A percentile compares a stretch with the other conserved stretches of the same genome.
These are phyloP conservation scores for Zapornia atra DNA, from an alignment of 2,113 vertebrate genomes.

Conservation along the genomic window DNA sequence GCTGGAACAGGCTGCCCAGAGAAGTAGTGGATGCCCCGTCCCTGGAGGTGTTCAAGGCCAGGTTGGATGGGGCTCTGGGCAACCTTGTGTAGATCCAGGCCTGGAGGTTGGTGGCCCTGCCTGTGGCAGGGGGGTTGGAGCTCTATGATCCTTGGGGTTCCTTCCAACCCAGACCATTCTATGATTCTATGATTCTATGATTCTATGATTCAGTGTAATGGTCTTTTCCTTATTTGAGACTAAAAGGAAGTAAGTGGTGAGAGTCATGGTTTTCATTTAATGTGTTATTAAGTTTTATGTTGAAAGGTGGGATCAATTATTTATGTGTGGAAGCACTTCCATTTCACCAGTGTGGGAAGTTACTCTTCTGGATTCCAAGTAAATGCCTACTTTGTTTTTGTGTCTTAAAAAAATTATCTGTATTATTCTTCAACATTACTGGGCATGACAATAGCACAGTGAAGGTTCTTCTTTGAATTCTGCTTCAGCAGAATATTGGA, in stretches of 20 bases:
- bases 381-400: neutral
- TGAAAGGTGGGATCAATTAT: neutral
- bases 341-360: neutral
- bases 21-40: too few species aligned
- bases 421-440: neutral
- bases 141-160: too few species aligned
- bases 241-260: neutral
- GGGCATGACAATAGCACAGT: neutral
- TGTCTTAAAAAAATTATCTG: neutral
- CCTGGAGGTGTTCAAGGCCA: too few species aligned
- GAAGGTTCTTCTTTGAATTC: neutral
- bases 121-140: too few species aligned
- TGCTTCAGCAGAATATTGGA: neutral
- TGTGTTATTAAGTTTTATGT: neutral
- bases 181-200: too few species aligned
- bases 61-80: too few species aligned
- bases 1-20: too few species aligned
- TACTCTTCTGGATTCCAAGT: neutral
- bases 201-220: neutral
- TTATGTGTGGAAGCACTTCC: neutral
- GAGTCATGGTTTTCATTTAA: neutral
- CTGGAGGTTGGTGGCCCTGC: too few species aligned
- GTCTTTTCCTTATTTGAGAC: slow-evolving; percentile 11
- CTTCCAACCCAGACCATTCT: too few species aligned
- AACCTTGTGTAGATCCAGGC: too few species aligned